phyloP scores from a whole-genome alignment of 2,888 invertebrate genomes.

The Metacarcinus magister region DNA sequence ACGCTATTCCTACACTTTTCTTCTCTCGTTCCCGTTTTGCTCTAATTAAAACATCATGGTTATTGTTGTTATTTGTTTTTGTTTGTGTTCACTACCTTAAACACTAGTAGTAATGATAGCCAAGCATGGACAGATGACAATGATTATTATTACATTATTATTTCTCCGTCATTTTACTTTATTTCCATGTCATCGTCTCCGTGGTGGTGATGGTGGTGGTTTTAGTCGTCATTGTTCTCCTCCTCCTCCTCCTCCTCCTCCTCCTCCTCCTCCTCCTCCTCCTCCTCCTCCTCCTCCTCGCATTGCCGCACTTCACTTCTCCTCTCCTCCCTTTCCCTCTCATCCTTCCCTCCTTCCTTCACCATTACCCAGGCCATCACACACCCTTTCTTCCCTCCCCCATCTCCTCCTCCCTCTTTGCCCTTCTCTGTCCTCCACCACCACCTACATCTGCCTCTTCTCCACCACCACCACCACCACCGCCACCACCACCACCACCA shows the following conservation, averaged over 20 bases:
- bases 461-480: neutral
- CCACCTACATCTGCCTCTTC: neutral
- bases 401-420: neutral
- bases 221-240: neutral
- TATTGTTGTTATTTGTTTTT: neutral
- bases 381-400: constrained; percentile 49
- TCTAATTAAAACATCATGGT: neutral
- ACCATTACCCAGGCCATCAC: neutral
- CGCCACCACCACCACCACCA: neutral
- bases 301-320: neutral
- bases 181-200: no score
- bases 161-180: no score
- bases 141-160: no score
- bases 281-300: constrained; percentile 16
- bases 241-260: neutral
- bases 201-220: neutral
- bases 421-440: neutral
- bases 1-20: neutral
- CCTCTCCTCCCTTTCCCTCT: neutral
- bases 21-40: neutral
- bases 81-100: no score
- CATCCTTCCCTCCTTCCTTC: neutral
- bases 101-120: no score
- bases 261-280: constrained; percentile 7
- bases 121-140: neutral